Percentiles rank a stretch among this genome's conserved stretches.
phyloP scores from a whole-genome alignment of 2,888 invertebrate species.

The Stenichneumon culpator region DNA sequence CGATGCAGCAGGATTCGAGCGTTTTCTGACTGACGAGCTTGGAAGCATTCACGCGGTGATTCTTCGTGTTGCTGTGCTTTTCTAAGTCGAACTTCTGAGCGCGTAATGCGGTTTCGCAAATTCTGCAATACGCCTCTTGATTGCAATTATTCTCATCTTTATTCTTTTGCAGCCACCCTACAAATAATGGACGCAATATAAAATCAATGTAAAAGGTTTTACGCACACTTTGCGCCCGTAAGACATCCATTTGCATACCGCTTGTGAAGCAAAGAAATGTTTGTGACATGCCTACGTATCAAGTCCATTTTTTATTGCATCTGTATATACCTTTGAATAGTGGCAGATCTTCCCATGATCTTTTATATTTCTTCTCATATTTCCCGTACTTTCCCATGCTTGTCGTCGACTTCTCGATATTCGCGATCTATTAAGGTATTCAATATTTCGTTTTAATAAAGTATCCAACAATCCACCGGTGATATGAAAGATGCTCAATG shows the following conservation, averaged over 20 bases:
- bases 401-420: too few relatives aligned
- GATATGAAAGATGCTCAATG: background rate
- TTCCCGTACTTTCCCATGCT: slow-evolving; percentile 34
- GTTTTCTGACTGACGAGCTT: slow-evolving; percentile 49
- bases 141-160: slow-evolving; percentile 20
- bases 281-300: background rate
- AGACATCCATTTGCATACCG: too few relatives aligned
- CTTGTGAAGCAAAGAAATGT: background rate
- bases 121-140: slow-evolving; percentile 51
- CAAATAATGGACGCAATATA: slow-evolving; percentile 5
- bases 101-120: slow-evolving; percentile 48
- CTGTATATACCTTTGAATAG: slow-evolving; percentile 35
- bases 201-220: too few relatives aligned
- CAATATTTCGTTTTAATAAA: too few relatives aligned
- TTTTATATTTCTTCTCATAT: slow-evolving; percentile 27
- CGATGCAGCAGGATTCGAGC: slow-evolving; percentile 31
- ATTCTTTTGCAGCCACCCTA: slow-evolving; percentile 52
- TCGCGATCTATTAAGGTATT: too few relatives aligned
- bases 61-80: slow-evolving; percentile 54
- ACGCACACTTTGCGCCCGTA: too few relatives aligned
- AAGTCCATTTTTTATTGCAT: background rate
- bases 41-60: slow-evolving; percentile 48
- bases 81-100: slow-evolving; percentile 53
- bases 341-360: slow-evolving; percentile 18
- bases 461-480: too few relatives aligned